Percentiles rank a stretch among this genome's conserved stretches.
Evolutionary conservation across 2,888 invertebrate species (phyloP).

Genomic region (Clivina fossor): DNA sequence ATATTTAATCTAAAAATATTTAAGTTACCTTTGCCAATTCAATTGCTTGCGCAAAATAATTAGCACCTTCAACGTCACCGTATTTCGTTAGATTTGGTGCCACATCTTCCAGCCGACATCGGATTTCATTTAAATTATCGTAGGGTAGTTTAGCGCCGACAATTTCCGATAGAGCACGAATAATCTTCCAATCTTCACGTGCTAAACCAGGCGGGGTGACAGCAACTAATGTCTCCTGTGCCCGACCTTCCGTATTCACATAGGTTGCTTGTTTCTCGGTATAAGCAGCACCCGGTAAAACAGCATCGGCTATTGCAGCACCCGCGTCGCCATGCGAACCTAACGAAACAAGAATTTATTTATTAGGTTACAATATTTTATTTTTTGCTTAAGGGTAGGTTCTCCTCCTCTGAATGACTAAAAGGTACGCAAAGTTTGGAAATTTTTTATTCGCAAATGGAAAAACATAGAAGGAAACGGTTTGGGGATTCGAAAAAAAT

Average conservation of each 20-base stretch:
- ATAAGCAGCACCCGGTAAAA: conserved; percentile 95
- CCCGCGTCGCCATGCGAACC: conserved; percentile 97
- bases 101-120: conserved; percentile 78
- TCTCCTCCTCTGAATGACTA: no score
- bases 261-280: conserved; percentile 98
- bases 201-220: conserved; percentile 91
- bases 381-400: no score
- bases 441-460: no score
- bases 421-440: no score
- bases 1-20: conserved; percentile 1
- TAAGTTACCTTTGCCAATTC: conserved; percentile 65
- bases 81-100: conserved; percentile 88
- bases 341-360: conserved; percentile 51
- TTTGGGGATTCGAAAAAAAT: no score
- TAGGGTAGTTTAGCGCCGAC: conserved; percentile 68
- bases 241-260: conserved; percentile 96
- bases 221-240: conserved; percentile 86
- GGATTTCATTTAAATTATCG: conserved; percentile 80
- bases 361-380: no score
- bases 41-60: conserved; percentile 79
- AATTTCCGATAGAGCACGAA: conserved; percentile 95
- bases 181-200: conserved; percentile 97
- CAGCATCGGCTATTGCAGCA: conserved; percentile 87
- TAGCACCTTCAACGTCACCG: conserved; percentile 81
- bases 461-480: no score